Evolutionary conservation across 53 echinoderm and acorn worm species (phyloP).

Genomic region (Astropecten irregularis): DNA sequence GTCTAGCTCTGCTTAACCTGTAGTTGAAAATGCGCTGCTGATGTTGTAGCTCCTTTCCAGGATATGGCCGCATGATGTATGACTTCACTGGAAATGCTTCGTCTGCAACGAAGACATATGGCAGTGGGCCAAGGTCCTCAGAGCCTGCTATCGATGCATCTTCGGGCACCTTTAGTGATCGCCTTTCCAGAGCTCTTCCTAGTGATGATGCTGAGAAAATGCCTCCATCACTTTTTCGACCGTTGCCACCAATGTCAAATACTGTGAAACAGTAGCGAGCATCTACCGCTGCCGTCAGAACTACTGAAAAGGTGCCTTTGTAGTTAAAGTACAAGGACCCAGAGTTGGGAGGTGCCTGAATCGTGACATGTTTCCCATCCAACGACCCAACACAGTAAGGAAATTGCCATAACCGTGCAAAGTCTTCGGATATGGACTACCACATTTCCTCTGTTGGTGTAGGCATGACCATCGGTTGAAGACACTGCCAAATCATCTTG

Average conservation of each 20-base stretch:
- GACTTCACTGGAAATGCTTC: conserved; percentile 39
- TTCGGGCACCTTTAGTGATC: too few species aligned
- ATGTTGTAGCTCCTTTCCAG: neutral
- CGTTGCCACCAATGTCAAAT: conserved; percentile 45
- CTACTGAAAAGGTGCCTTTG: conserved; percentile 50
- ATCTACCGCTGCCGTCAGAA: conserved; percentile 54
- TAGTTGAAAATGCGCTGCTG: conserved; percentile 49
- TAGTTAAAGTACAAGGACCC: conserved; percentile 59
- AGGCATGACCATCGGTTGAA: conserved; percentile 1
- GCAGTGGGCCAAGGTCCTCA: too few species aligned
- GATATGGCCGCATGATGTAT: conserved; percentile 51
- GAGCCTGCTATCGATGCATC: too few species aligned
- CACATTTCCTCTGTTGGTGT: neutral
- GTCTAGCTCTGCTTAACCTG: conserved; percentile 11
- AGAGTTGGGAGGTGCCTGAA: conserved; percentile 3
- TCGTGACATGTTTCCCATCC: conserved; percentile 61
- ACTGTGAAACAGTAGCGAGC: conserved; percentile 50
- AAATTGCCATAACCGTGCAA: too few species aligned
- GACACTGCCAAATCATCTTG: neutral
- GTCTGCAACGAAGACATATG: conserved; percentile 36
- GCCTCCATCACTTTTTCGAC: too few species aligned
- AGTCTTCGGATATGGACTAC: neutral
- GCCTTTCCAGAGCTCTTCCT: too few species aligned
- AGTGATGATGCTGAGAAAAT: too few species aligned
- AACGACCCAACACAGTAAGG: conserved; percentile 40